A percentile compares a stretch with the other conserved stretches of the same genome.
These are phyloP conservation scores for Dryadula phaetusa DNA, from an alignment of 2,888 invertebrate genomes.

Conservation along the genomic window DNA sequence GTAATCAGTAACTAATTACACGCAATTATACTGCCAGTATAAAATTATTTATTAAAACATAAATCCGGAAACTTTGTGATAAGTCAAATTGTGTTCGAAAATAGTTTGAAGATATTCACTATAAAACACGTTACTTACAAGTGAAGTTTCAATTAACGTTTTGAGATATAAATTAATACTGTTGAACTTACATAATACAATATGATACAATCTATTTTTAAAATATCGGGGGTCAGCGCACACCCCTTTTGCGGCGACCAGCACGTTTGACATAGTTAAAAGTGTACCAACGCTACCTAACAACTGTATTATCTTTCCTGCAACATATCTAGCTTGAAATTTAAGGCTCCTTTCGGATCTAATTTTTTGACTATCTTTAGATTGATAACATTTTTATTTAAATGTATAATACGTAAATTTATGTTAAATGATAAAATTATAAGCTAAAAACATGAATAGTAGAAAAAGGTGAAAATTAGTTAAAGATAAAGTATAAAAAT, in stretches of 20 bases:
- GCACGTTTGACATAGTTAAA: constrained; percentile 7
- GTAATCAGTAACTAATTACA: not conserved
- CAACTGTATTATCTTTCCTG: not conserved
- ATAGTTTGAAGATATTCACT: not conserved
- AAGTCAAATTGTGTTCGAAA: not conserved
- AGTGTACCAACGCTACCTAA: not conserved
- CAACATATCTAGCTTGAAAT: not conserved
- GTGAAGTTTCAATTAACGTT: not conserved
- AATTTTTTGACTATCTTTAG: too few relatives aligned
- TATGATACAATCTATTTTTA: constrained; percentile 18
- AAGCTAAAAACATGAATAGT: too few relatives aligned
- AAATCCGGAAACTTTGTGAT: not conserved
- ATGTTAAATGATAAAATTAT: too few relatives aligned
- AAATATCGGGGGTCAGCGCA: constrained; percentile 28
- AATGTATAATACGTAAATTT: too few relatives aligned
- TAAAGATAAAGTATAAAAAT: too few relatives aligned
- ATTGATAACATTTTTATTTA: not conserved
- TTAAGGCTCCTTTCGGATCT: not conserved
- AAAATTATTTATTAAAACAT: too few relatives aligned
- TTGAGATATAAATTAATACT: not conserved
- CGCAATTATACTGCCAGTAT: not conserved
- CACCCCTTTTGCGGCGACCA: constrained; percentile 24
- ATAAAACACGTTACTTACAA: not conserved
- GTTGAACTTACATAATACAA: not conserved
- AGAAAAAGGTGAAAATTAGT: too few relatives aligned